These are phyloP conservation scores for Saxidomus purpurata DNA, from an alignment of 1,140 invertebrate genomes.

Conservation along the genomic window DNA sequence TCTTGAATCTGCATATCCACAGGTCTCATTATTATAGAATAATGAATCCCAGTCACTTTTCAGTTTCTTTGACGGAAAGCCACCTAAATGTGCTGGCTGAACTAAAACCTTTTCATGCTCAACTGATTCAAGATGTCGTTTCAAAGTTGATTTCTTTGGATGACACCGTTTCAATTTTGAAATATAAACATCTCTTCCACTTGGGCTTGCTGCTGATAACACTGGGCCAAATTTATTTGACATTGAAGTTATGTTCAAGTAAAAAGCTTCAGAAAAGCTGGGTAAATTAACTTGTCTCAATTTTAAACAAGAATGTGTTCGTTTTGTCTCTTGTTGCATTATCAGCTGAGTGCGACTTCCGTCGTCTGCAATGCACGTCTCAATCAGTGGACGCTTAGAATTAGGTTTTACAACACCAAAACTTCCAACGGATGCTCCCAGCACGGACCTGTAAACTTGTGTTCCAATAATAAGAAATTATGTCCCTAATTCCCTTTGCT, in stretches of 20 bases:
- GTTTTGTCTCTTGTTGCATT: background rate
- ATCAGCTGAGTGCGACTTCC: constrained; percentile 28
- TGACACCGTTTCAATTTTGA: background rate
- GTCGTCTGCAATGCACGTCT: constrained; percentile 32
- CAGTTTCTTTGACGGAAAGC: constrained; percentile 20
- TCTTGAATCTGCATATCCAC: background rate
- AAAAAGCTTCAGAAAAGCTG: background rate
- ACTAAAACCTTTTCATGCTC: constrained; percentile 60
- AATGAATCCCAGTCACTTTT: constrained; percentile 64
- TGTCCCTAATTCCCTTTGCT: too few species aligned
- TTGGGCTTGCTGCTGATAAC: background rate
- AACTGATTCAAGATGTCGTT: constrained; percentile 55
- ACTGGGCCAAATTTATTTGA: background rate
- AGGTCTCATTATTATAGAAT: constrained; percentile 33
- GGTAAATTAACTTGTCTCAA: background rate
- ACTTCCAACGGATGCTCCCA: too few species aligned
- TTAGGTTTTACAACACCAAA: too few species aligned
- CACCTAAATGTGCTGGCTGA: constrained; percentile 12
- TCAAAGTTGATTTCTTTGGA: constrained; percentile 58
- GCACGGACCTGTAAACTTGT: too few species aligned
- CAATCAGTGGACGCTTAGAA: too few species aligned
- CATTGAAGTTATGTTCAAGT: background rate
- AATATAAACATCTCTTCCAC: background rate
- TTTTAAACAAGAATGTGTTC: background rate
- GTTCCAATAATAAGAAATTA: too few species aligned